Evolutionary conservation across 1,140 invertebrate species (phyloP), one percentile per base, ranked within the genome.

Genomic region (Lepidurus apus): DNA sequence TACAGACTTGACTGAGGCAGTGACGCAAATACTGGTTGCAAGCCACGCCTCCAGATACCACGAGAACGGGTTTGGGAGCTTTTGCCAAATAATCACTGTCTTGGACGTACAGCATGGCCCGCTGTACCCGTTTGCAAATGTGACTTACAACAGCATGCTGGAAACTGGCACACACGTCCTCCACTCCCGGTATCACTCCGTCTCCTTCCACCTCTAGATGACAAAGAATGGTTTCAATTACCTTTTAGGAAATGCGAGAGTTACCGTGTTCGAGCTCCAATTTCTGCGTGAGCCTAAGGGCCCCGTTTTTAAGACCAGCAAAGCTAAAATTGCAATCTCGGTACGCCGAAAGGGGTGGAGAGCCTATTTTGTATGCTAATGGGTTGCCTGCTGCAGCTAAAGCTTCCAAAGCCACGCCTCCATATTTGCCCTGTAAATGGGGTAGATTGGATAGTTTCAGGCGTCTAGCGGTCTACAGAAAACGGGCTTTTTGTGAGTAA

Each of bases 31-130:
- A 94, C 84, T 91, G 86, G 85, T 99, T 99, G 83, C 94, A 93
- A 7, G 97, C 97, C 11, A 98, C 97, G 76, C 98, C 98, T 21
- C 98, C 98, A 74, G 96, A 98, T 1, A 99, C 88, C 42, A 97
- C 93, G 90, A 92, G 79, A n/a, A 80, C 42, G 11, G 77, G 73
- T 43, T n/a, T 75, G 9, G 76, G 13, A n/a, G 73, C 76, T 74
- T 80, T 21, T 45, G 81, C 87, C 74, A 95, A 87, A 0, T 93
- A 83, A 43, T 90, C 84, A 80, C 88, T 86, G 79, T 86, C 83
- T 74, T 91, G 86, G 83, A 91, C 88, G 87, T 90, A 97, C 81
- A 92, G 85, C 81, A 98, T 90, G 11, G 92, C 96, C 82, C 95
- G 88, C 83, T 95, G 91, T 6, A 94, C 88, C 83, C 93, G 88